Percentiles rank a stretch among this genome's conserved stretches.
phyloP scores from a whole-genome alignment of 2,888 invertebrate species.

The Ethmia dodecea region DNA sequence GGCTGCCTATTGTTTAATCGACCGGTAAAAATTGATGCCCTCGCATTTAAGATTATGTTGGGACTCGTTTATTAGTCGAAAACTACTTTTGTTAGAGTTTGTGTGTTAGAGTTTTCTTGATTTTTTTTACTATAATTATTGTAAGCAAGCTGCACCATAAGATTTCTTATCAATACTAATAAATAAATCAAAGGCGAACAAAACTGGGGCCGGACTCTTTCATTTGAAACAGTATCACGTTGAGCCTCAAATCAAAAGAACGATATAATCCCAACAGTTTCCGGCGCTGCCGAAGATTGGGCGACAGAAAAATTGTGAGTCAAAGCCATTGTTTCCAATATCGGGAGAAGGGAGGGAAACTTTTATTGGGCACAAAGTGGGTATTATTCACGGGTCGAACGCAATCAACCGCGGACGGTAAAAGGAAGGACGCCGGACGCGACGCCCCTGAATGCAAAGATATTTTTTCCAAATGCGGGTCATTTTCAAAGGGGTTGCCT shows the following conservation, averaged over 20 bases:
- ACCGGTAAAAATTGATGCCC: constrained; percentile 60
- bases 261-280: constrained; percentile 59
- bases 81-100: background rate
- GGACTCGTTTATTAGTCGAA: constrained; percentile 9
- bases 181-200: constrained; percentile 24
- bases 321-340: constrained; percentile 75
- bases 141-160: too few species aligned
- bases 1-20: constrained; percentile 61
- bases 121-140: too few species aligned
- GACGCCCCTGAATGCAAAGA: constrained; percentile 70
- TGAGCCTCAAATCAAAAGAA: constrained; percentile 66
- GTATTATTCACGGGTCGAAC: constrained; percentile 67
- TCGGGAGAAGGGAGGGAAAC: constrained; percentile 55
- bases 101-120: background rate
- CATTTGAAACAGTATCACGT: constrained; percentile 63
- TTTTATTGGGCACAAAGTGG: constrained; percentile 75
- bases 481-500: constrained; percentile 69
- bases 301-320: constrained; percentile 63
- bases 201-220: constrained; percentile 29
- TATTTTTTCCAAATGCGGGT: constrained; percentile 67
- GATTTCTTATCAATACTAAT: constrained; percentile 21
- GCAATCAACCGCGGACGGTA: constrained; percentile 57
- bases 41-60: constrained; percentile 17
- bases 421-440: constrained; percentile 54
- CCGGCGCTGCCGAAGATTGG: constrained; percentile 34